Percentiles rank a stretch among this genome's conserved stretches.
Conservation (phyloP, 2,888 invertebrate species). For the Stenoptilia bipunctidactyla region DNA sequence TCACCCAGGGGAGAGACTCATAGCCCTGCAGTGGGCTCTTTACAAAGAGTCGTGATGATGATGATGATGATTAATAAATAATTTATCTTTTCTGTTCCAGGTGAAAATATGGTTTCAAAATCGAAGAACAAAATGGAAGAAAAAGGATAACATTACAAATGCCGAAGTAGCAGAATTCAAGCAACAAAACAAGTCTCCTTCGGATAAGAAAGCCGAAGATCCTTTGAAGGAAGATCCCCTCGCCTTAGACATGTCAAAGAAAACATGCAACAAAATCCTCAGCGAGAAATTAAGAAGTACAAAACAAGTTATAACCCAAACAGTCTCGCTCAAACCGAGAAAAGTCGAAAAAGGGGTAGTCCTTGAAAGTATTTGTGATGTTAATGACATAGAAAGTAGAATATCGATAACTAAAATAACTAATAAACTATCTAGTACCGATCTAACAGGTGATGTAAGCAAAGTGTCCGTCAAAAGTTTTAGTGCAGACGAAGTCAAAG, state of each 20-base stretch:
- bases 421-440: slow-evolving; percentile 54
- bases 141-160: slow-evolving; percentile 92
- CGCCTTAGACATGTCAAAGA: slow-evolving; percentile 57
- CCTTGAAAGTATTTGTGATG: slow-evolving; percentile 48
- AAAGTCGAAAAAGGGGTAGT: slow-evolving; percentile 50
- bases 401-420: slow-evolving; percentile 68
- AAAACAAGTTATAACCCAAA: slow-evolving; percentile 30
- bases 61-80: no score
- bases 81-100: slow-evolving; percentile 72
- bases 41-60: no score
- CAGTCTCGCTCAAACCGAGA: slow-evolving; percentile 34
- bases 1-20: no score
- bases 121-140: slow-evolving; percentile 81
- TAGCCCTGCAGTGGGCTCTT: no score
- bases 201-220: slow-evolving; percentile 35
- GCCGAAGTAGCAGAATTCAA: slow-evolving; percentile 90
- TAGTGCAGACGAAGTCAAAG: slow-evolving; percentile 52
- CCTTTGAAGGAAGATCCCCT: slow-evolving; percentile 43
- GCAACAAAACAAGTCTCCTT: slow-evolving; percentile 53
- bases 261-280: slow-evolving; percentile 48
- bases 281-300: slow-evolving; percentile 47
- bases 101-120: slow-evolving; percentile 95
- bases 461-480: slow-evolving; percentile 33
- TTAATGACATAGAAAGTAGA: slow-evolving; percentile 59
- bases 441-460: slow-evolving; percentile 29